Conservation (phyloP, 2,797 vertebrate genomes). For the Poeciliopsis paucimaculata region DNA sequence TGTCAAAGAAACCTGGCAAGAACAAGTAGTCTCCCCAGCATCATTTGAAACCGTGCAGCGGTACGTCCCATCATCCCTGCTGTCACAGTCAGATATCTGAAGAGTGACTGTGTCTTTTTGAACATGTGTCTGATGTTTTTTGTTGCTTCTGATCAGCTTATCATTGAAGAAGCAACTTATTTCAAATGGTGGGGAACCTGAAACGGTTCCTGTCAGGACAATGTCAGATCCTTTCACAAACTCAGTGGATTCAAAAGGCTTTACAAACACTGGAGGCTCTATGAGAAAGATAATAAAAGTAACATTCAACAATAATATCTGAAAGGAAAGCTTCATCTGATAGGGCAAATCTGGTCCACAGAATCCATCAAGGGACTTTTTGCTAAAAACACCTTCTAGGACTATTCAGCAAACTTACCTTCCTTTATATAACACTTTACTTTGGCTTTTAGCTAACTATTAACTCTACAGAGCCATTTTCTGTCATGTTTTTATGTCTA, state of each 20-base stretch:
- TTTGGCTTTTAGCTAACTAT: neutral
- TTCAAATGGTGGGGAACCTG: slow-evolving; percentile 92
- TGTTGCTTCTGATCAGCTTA: slow-evolving; percentile 84
- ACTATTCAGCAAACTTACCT: neutral
- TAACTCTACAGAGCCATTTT: neutral
- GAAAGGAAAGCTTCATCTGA: neutral
- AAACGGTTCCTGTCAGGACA: slow-evolving; percentile 85
- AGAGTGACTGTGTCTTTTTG: slow-evolving; percentile 84
- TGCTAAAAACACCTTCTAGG: neutral
- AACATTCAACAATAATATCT: slow-evolving; percentile 1
- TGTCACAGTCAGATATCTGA: slow-evolving; percentile 87
- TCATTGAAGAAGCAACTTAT: slow-evolving; percentile 86
- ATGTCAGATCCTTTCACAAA: slow-evolving; percentile 88
- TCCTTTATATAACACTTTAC: neutral
- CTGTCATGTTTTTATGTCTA: neutral
- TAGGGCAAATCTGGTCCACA: slow-evolving; percentile 40
- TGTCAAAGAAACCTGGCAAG: slow-evolving; percentile 87
- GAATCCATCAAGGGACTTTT: neutral
- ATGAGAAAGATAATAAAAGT: slow-evolving; percentile 47
- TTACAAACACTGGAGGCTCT: slow-evolving; percentile 91
- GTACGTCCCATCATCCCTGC: slow-evolving; percentile 87
- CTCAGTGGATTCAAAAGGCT: slow-evolving; percentile 88
- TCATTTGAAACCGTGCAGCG: slow-evolving; percentile 88
- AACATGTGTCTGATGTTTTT: slow-evolving; percentile 85
- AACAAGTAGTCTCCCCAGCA: slow-evolving; percentile 89